Evolutionary conservation across 1,140 invertebrate species (phyloP), one percentile per base, ranked within the genome.

Genomic region (Oreohelix idahoensis): DNA sequence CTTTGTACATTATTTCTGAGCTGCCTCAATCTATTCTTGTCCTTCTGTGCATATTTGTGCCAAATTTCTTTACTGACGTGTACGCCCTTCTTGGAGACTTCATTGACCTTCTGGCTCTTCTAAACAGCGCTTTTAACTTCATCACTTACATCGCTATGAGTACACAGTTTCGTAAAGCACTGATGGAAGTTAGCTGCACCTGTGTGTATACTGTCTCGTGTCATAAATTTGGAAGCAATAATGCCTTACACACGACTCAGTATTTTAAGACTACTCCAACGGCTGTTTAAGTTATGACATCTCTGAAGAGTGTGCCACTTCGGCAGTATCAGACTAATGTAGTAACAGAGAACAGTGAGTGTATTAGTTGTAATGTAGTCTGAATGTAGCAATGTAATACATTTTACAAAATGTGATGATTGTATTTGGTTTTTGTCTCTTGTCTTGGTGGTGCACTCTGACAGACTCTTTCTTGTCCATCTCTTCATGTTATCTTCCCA

Each of bases 121-220:
- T 98, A 70, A 99, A 98, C 92, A 97, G 96, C 13, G 96, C 96
- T 10, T 95, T 98, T 49, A 98, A 97, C 89, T 98, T 98, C 89
- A 95, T 98, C 49, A 94, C 98, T 32, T 98, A 98, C 90, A 98
- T 97, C 87, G 95, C 95, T 32, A 99, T 98, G 97, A 97, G 96
- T 63, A 94, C 96, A 45, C 97, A 98, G 93, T 99, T 98, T 91
- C 92, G 97, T 15, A 94, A 95, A 39, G 97, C 96, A 0, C 97
- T 98, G 0, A 70, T 83, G 20, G 84, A 86, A 20, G 82, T 86
- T n/a, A 85, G 88, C 66, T 84, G 83, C 77, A 23, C 76, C 26
- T 88, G 88, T 71, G 8, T 81, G 0, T 15, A 63, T 20, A 53
- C 42, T 5, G 71, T 69, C n/a, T n/a, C 51, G 26, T 58, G 75